Conservation (phyloP, 2,888 invertebrate genomes). For the Acanthoscelides obtectus region DNA sequence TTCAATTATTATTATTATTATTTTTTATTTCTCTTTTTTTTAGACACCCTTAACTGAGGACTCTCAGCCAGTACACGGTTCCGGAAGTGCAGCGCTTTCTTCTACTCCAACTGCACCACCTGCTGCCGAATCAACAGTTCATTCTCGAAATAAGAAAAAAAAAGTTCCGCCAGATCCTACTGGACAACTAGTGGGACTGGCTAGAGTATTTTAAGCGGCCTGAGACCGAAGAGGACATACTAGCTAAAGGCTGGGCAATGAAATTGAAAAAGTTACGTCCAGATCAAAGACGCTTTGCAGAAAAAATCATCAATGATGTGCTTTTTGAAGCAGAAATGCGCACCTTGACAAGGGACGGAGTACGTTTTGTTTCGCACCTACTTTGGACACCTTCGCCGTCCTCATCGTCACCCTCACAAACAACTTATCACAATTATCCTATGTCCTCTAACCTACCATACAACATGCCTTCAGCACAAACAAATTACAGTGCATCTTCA, state of each 20-base stretch:
- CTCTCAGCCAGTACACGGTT: background rate
- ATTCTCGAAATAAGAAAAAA: background rate
- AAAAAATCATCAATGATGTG: constrained; percentile 8
- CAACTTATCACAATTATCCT: background rate
- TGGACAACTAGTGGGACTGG: constrained; percentile 4
- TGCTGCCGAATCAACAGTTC: background rate
- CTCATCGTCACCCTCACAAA: background rate
- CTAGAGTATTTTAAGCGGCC: constrained; percentile 4
- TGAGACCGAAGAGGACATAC: constrained; percentile 3
- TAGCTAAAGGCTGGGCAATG: constrained; percentile 9
- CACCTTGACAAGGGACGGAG: background rate
- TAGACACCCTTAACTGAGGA: background rate
- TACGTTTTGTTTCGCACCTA: no score
- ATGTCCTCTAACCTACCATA: no score
- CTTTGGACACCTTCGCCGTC: no score
- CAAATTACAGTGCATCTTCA: no score
- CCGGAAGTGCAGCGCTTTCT: no score
- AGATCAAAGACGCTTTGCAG: constrained; percentile 5
- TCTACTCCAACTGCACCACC: background rate
- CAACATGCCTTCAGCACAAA: no score
- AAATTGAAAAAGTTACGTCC: constrained; percentile 2
- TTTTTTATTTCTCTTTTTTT: background rate
- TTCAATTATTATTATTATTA: background rate
- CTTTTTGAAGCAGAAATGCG: constrained; percentile 8
- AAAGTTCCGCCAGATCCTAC: background rate